Evolutionary conservation across 2,888 invertebrate genomes (phyloP), one percentile per base, ranked within the genome.

Genomic region (Eupithecia subumbrata): DNA sequence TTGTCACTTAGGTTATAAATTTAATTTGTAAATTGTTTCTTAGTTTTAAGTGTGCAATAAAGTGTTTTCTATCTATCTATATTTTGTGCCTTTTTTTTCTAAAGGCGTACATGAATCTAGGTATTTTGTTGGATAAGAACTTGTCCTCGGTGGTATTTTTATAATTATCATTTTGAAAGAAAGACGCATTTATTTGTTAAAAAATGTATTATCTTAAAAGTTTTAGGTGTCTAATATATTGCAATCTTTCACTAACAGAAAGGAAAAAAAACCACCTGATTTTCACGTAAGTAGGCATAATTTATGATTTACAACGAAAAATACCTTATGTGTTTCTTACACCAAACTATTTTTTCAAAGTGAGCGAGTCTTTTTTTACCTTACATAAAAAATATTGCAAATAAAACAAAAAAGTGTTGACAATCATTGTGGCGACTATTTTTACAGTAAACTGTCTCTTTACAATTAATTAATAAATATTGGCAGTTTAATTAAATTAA

Each of bases 401-500:
- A 40, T 43, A n/a, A 67, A 37, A 40, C 2, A 64, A n/a, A 40
- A n/a, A 40, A 4, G 18, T 37, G n/a, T 37, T 34, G 37, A 63
- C 5, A 56, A 67, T 5, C 67, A 70, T n/a, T 73, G n/a, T 75
- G 48, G 68, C 25, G 34, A 11, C 80, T 75, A 48, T 78, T 56
- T 56, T 22, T 81, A 80, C 79, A 80, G 82, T 79, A 63, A 78
- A 69, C 52, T 25, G 72, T 78, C 80, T 82, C 83, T 56, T 60
- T 60, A 60, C 60, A 60, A 25, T 14, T 25, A 60, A 14, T 22
- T 22, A n/a, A n/a, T 60, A 82, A 83, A 80, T 82, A 85, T 85
- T 90, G 90, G 90, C 90, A 90, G 90, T 89, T 86, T 87, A 78
- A 79, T 85, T 84, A 84, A 83, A 76, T 75, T 73, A 70, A 73